Conservation (phyloP, 2,797 vertebrate genomes). For the Masticophis lateralis region DNA sequence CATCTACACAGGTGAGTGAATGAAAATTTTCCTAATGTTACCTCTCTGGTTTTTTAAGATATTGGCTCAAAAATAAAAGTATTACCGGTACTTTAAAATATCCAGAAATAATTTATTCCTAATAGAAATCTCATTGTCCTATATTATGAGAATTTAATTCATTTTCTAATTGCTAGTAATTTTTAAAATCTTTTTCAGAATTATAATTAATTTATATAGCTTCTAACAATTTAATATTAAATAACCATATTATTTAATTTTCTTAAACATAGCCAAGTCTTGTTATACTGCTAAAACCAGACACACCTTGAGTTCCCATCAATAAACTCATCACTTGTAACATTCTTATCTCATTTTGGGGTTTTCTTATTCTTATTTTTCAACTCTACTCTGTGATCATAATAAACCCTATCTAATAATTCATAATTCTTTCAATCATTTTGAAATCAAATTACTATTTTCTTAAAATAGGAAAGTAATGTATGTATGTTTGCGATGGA, state of each 20-base stretch:
- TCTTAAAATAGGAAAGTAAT: background rate
- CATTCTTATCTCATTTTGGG: background rate
- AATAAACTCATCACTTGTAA: background rate
- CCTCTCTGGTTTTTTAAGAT: background rate
- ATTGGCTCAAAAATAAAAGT: background rate
- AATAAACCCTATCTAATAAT: background rate
- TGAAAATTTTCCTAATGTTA: background rate
- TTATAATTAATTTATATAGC: background rate
- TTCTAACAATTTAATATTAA: background rate
- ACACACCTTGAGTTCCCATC: background rate
- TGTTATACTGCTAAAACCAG: background rate
- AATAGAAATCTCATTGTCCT: background rate
- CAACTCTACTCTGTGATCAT: background rate
- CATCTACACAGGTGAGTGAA: background rate
- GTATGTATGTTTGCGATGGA: background rate
- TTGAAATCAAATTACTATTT: background rate
- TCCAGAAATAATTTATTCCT: background rate
- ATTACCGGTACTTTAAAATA: background rate
- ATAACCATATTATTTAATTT: background rate
- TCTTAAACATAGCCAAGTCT: background rate
- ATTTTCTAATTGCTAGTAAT: background rate
- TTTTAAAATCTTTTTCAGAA: background rate
- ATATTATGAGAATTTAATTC: background rate
- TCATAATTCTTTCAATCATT: background rate
- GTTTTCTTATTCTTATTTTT: background rate